A percentile compares a stretch with the other conserved stretches of the same genome.
These are phyloP conservation scores for Pelochelys cantorii DNA, from an alignment of 2,797 vertebrate species.

Conservation along the genomic window DNA sequence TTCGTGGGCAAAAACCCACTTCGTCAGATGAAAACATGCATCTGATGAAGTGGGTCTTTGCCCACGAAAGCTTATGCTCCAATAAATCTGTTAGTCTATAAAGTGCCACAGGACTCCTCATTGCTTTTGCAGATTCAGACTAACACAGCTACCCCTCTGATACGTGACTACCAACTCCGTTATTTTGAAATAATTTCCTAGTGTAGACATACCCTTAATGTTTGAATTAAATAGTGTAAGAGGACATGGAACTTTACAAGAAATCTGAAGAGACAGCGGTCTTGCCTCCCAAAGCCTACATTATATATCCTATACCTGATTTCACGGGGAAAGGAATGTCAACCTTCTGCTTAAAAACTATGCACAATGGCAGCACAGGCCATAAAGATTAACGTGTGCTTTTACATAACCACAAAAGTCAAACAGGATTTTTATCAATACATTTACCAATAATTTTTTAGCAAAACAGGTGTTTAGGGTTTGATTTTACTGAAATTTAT, in stretches of 20 bases:
- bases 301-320: conserved; percentile 22
- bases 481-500: neutral
- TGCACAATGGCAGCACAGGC: neutral
- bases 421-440: rapidly evolving
- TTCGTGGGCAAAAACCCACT: no score
- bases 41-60: no score
- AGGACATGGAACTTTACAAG: neutral
- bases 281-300: neutral
- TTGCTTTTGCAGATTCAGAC: no score
- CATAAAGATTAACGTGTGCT: neutral
- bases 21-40: no score
- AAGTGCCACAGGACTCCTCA: no score
- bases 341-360: neutral
- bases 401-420: neutral
- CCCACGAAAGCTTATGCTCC: no score
- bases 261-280: conserved; percentile 16
- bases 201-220: neutral
- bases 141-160: no score
- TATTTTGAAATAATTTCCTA: no score
- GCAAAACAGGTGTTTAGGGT: neutral
- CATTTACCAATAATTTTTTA: rapidly evolving
- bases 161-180: no score
- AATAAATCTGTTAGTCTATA: no score
- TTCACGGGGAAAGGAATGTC: neutral
- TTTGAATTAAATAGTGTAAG: conserved; percentile 5